phyloP scores from a whole-genome alignment of 2,113 vertebrate species.

The Scytalopus superciliaris region DNA sequence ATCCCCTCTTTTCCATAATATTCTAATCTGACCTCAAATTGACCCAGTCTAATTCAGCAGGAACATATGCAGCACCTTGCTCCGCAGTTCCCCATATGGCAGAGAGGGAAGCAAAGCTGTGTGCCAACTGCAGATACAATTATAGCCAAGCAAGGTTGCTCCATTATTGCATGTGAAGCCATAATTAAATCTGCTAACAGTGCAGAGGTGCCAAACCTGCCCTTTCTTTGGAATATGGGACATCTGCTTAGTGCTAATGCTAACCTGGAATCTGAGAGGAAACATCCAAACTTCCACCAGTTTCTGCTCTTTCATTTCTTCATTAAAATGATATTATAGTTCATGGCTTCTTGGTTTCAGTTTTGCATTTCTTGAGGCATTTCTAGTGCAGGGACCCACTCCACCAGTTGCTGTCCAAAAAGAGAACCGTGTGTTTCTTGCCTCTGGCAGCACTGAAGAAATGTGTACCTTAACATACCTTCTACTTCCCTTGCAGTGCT shows the following conservation, averaged over 20 bases:
- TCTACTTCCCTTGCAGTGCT: background rate
- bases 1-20: background rate
- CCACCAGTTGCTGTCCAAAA: background rate
- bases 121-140: conserved; percentile 70
- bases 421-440: accelerated
- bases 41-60: conserved; percentile 43
- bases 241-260: conserved; percentile 68
- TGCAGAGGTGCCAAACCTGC: conserved; percentile 68
- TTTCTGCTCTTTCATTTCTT: background rate
- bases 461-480: background rate
- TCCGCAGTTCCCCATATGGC: conserved; percentile 67
- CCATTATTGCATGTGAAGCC: conserved; percentile 72
- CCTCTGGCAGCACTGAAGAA: background rate
- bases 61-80: conserved; percentile 52
- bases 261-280: conserved; percentile 8
- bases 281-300: conserved; percentile 7
- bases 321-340: background rate
- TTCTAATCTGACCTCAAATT: conserved; percentile 7
- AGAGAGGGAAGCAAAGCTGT: conserved; percentile 46
- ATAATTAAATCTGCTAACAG: conserved; percentile 71
- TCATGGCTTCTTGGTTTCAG: background rate
- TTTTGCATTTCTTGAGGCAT: background rate
- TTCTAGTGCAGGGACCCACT: background rate
- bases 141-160: conserved; percentile 73
- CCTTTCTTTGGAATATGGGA: conserved; percentile 63